These are phyloP conservation scores for Drosophila rufa DNA, from an alignment of 1,140 invertebrate species.

Conservation along the genomic window DNA sequence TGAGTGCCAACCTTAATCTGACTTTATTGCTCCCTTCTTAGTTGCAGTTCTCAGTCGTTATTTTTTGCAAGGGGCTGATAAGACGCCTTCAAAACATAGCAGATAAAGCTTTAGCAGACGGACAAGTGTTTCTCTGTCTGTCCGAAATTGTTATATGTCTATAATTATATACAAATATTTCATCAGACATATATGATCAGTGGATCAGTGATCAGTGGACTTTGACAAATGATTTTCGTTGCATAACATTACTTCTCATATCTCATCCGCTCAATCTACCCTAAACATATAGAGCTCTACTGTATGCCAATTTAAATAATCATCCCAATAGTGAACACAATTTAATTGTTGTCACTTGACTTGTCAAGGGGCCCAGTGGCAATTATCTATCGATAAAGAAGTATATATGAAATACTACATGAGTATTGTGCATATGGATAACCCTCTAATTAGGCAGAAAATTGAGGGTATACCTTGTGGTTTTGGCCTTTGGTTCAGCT, in stretches of 20 bases:
- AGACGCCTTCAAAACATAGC: constrained; percentile 15
- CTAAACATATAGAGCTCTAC: neutral
- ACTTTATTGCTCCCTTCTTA: constrained; percentile 1
- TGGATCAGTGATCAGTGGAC: constrained; percentile 5
- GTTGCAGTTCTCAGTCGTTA: constrained; percentile 11
- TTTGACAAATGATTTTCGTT: constrained; percentile 13
- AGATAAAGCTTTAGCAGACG: constrained; percentile 25
- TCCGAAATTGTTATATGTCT: neutral
- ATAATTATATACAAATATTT: neutral
- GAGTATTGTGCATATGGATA: constrained; percentile 24
- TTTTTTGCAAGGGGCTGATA: constrained; percentile 29
- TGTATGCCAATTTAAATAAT: constrained; percentile 30
- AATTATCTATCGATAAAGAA: constrained; percentile 40
- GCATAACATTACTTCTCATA: constrained; percentile 11
- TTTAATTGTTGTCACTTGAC: constrained; percentile 62
- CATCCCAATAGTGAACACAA: constrained; percentile 16
- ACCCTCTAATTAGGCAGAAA: constrained; percentile 57
- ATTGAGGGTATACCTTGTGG: constrained; percentile 28
- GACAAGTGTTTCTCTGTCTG: constrained; percentile 13
- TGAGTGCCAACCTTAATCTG: neutral
- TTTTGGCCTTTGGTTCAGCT: constrained; percentile 38
- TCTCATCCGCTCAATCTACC: constrained; percentile 16
- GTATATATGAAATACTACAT: constrained; percentile 5
- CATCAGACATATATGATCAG: neutral
- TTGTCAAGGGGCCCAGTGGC: constrained; percentile 21